A percentile compares a stretch with the other conserved stretches of the same genome.
Evolutionary conservation across 2,113 vertebrate genomes (phyloP).

Genomic region (Choloepus hoffmanni): DNA sequence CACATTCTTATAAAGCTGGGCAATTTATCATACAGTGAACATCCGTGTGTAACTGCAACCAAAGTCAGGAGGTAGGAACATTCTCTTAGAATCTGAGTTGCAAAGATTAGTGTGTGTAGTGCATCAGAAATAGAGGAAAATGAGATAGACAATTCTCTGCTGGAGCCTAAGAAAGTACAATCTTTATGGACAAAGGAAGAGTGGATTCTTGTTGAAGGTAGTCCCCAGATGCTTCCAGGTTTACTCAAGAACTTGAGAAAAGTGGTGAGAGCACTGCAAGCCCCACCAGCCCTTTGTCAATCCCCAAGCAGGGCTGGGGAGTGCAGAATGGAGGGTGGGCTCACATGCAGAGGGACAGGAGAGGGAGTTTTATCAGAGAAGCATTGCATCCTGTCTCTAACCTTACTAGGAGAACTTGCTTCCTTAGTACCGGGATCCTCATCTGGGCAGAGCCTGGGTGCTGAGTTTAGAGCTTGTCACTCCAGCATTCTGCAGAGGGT

Average conservation of each 20-base stretch:
- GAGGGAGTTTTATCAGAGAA: neutral
- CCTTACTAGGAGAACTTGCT: neutral
- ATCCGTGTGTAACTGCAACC: rapidly evolving
- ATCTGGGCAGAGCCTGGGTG: neutral
- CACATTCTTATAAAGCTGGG: rapidly evolving
- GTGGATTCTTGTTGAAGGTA: neutral
- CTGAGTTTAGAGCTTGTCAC: neutral
- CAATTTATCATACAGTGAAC: neutral
- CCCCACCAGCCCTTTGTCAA: rapidly evolving
- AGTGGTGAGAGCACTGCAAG: neutral
- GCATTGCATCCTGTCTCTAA: neutral
- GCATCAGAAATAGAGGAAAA: neutral
- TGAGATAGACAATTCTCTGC: neutral
- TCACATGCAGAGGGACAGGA: neutral
- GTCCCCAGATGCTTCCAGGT: neutral
- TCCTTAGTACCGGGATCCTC: neutral
- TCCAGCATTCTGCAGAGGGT: neutral
- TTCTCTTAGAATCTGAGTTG: neutral
- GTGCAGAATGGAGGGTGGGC: neutral
- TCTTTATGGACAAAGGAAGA: neutral
- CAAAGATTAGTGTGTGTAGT: neutral
- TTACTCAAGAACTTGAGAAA: neutral
- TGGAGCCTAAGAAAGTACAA: neutral
- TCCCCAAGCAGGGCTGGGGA: neutral
- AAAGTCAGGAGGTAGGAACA: neutral